These are phyloP conservation scores for Lithobates pipiens DNA, from an alignment of 2,797 vertebrate genomes.

Conservation along the genomic window DNA sequence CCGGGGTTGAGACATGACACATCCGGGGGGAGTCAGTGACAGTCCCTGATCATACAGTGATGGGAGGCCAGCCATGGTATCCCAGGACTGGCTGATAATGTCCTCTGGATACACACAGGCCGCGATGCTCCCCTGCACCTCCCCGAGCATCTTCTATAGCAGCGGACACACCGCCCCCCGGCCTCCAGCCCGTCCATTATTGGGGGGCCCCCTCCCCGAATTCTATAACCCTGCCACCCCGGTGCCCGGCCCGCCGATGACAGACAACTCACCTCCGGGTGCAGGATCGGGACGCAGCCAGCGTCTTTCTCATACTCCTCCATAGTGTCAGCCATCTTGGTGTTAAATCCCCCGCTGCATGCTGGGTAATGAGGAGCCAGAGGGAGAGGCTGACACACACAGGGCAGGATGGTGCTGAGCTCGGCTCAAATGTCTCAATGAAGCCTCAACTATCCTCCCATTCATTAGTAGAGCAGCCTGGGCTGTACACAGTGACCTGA, in stretches of 20 bases:
- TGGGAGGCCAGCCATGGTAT: not conserved
- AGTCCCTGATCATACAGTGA: too few species aligned
- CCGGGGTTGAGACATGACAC: too few species aligned
- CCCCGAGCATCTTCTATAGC: slow-evolving; percentile 25
- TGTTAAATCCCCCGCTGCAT: slow-evolving; percentile 88
- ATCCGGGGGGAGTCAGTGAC: not conserved
- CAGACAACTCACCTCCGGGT: slow-evolving; percentile 86
- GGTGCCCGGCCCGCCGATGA: not conserved
- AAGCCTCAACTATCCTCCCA: not conserved
- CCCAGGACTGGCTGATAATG: not conserved
- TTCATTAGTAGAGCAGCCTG: not conserved
- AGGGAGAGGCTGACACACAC: slow-evolving; percentile 42
- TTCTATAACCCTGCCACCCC: not conserved
- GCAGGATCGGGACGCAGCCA: slow-evolving; percentile 94
- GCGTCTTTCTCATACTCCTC: slow-evolving; percentile 95
- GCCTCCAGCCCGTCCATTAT: not conserved
- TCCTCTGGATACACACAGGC: not conserved
- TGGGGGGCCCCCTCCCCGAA: too few species aligned
- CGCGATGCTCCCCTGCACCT: slow-evolving; percentile 12
- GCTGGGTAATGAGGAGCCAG: slow-evolving; percentile 81
- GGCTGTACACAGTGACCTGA: too few species aligned
- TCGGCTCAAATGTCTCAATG: not conserved
- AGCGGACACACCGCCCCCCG: not conserved
- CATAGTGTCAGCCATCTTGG: slow-evolving; percentile 97
- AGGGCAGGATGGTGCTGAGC: not conserved